Percentiles rank a stretch among this genome's conserved stretches.
Conservation (phyloP, 2,888 invertebrate species). For the Lithophane semibrunnea region DNA sequence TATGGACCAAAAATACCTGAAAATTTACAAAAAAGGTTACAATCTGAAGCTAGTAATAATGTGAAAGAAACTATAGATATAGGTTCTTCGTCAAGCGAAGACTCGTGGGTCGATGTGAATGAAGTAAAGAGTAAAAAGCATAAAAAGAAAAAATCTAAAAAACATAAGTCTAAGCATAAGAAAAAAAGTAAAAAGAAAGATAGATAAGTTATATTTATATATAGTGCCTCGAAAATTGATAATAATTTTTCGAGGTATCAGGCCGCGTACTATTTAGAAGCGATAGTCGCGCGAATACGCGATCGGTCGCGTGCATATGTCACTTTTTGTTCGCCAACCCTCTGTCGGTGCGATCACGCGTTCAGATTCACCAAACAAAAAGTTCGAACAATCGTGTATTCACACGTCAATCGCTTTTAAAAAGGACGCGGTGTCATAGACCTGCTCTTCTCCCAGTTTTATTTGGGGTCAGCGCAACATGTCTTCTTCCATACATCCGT, state of each 20-base stretch:
- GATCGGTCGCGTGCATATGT: too few species aligned
- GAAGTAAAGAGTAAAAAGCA: slow-evolving; percentile 82
- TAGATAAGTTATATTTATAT: slow-evolving; percentile 65
- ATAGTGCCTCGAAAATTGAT: background rate
- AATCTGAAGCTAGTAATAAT: slow-evolving; percentile 66
- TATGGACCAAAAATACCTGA: slow-evolving; percentile 92
- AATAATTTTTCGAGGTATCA: too few species aligned
- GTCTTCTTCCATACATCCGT: background rate
- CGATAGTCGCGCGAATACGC: too few species aligned
- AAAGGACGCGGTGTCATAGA: background rate
- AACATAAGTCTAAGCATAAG: slow-evolving; percentile 85
- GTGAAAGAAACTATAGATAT: slow-evolving; percentile 67
- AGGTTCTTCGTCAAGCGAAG: slow-evolving; percentile 82
- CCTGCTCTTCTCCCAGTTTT: background rate
- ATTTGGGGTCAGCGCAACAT: too few species aligned
- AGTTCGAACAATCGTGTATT: too few species aligned
- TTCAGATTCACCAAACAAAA: too few species aligned
- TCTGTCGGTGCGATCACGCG: too few species aligned
- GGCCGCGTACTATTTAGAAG: too few species aligned
- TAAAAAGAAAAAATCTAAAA: slow-evolving; percentile 88
- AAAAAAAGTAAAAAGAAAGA: slow-evolving; percentile 86
- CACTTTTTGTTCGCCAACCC: too few species aligned
- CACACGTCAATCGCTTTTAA: too few species aligned
- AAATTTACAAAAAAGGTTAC: slow-evolving; percentile 78
- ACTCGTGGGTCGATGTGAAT: slow-evolving; percentile 89